Evolutionary conservation across 2,888 invertebrate species (phyloP), one percentile per base, ranked within the genome.

Genomic region (Hirtodrosophila cameraria): DNA sequence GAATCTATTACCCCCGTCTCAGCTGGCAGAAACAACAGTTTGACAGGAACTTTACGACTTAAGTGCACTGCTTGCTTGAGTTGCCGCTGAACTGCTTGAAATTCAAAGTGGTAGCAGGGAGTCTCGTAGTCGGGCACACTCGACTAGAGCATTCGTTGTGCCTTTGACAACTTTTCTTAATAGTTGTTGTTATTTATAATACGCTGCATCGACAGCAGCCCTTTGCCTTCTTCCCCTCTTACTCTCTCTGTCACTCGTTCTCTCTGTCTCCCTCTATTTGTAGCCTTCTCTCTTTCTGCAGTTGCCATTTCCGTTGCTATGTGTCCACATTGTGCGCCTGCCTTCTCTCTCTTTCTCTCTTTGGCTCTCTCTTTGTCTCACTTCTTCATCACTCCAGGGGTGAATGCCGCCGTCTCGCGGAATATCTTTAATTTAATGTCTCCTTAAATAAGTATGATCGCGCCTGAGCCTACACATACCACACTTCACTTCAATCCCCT

Each of bases 121-220:
- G n/a, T n/a, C n/a, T n/a, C n/a, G n/a, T n/a, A n/a, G n/a, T n/a
- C n/a, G n/a, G n/a, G n/a, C n/a, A n/a, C n/a, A n/a, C n/a, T n/a
- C n/a, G n/a, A n/a, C n/a, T n/a, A 74, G 70, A 2, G 79, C 42
- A 43, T 54, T 81, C 71, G 59, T 35, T 12, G 16, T 27, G 12
- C n/a, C 35, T 9, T 3, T n/a, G 20, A 7, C 12, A 1, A 5
- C n/a, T 38, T 4, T 15, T 18, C 6, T 8, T 15, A 23, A 28
- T 50, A 41, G 43, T 76, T 75, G 55, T 79, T 85, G 66, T 79
- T 79, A 75, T 86, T 86, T 80, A 61, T 83, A 79, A 59, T 48
- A 25, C 35, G 45, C 27, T 75, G 63, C 79, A 58, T 42, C 41
- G 53, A 30, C 77, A 83, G 66, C 77, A 86, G 83, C 83, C 73